phyloP scores from a whole-genome alignment of 2,113 vertebrate genomes.

The Mungos mungo region DNA sequence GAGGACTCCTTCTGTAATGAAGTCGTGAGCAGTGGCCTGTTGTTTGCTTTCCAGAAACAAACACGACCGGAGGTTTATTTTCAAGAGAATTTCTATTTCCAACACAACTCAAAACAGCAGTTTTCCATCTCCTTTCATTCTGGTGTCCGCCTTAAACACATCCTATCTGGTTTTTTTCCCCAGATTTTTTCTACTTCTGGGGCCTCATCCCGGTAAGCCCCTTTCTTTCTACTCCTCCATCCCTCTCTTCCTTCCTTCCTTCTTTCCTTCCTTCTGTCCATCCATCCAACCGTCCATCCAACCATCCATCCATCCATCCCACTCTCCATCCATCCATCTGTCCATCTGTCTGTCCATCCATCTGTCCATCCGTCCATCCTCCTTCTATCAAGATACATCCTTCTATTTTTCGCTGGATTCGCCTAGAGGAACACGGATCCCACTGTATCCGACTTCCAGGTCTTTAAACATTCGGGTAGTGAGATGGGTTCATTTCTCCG shows the following conservation, averaged over 20 bases:
- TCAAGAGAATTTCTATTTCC: background rate
- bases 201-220: background rate
- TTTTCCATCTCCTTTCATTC: background rate
- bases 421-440: background rate
- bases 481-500: background rate
- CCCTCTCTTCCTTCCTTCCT: background rate
- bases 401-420: background rate
- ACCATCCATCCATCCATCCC: too few relatives aligned
- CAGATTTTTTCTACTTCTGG: background rate
- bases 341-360: too few relatives aligned
- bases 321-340: too few relatives aligned
- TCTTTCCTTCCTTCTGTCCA: too few relatives aligned
- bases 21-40: background rate
- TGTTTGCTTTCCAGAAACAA: background rate
- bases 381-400: background rate
- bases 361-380: fast-evolving
- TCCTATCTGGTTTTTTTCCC: background rate
- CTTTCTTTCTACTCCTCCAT: background rate
- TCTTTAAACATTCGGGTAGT: background rate
- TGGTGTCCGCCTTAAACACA: too few relatives aligned
- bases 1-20: fast-evolving
- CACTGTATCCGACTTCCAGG: background rate
- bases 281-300: fast-evolving
- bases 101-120: background rate
- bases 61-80: background rate